phyloP scores from a whole-genome alignment of 2,113 vertebrate species.

The Pleuronectes platessa region DNA sequence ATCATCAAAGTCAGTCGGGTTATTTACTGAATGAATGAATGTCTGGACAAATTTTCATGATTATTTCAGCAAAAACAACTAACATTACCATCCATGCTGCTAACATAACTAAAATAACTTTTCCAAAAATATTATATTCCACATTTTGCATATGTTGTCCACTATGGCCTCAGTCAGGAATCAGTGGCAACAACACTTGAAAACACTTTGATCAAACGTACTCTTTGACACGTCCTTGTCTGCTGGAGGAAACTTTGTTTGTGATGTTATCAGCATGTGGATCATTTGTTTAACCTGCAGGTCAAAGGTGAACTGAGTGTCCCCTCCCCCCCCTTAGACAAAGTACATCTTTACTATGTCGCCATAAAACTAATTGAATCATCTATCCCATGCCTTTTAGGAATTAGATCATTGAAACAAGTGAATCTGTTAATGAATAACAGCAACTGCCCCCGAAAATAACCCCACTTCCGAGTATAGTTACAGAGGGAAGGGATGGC shows the following conservation, averaged over 20 bases:
- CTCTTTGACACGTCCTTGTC: constrained; percentile 25
- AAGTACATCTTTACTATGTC: no score
- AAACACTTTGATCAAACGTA: constrained; percentile 27
- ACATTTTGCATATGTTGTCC: not conserved
- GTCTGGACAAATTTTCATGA: no score
- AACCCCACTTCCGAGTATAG: constrained; percentile 1
- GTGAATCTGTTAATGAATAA: not conserved
- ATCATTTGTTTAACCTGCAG: constrained; percentile 9
- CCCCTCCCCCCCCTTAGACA: no score
- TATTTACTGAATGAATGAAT: no score
- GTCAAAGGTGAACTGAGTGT: constrained; percentile 47
- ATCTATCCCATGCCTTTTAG: not conserved
- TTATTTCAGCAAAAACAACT: no score
- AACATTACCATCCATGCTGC: no score
- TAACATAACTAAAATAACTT: no score
- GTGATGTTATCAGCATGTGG: constrained; percentile 34
- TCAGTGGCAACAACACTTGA: not conserved
- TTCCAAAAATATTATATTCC: not conserved
- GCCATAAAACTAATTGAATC: no score
- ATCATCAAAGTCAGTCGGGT: no score
- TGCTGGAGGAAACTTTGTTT: not conserved
- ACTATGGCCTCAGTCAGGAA: not conserved
- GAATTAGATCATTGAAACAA: not conserved
- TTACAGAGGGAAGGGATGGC: not conserved
- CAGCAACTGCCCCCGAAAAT: not conserved